Base-by-base conservation (phyloP, 1,140 invertebrate species). In the Monochamus saltuarius region DNA sequence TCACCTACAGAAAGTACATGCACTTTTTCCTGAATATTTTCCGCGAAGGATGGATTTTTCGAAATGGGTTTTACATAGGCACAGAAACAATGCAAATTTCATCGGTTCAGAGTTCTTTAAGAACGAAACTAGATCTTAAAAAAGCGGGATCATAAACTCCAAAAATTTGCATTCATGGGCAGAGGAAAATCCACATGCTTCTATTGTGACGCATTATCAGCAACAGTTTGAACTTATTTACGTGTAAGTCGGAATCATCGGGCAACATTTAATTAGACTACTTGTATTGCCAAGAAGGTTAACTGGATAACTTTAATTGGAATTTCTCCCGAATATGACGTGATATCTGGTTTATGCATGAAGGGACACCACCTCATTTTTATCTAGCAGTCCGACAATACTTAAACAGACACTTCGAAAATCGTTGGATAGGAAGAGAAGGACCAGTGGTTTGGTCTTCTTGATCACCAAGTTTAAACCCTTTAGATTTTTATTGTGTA, bases 401-500 rank as follows among this genome's bases (percentile, higher is more conserved):
- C n/a, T n/a, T n/a, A n/a, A n/a, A n/a, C n/a, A n/a, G n/a, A n/a
- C n/a, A n/a, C n/a, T n/a, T 29, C 22, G 22, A 29, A n/a, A 11
- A n/a, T 54, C n/a, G n/a, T n/a, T n/a, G 52, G 52, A 54, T 54
- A 54, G 52, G 52, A 46, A 29, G 39, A n/a, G 22, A 6, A 22
- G 40, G 29, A 46, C 35, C 54, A 22, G 39, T 56, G 17, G 54
- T 38, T 54, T 40, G 52, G 37, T 19, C 39, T 29, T 6, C 22
- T 29, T 4, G 22, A 52, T 52, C 4, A 13, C 53, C 22, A 37
- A 9, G 14, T 37, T 8, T 55, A 13, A 13, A 42, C 7, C 14
- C n/a, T 6, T 36, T 46, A 7, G 8, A 46, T 19, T 56, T 46
- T 56, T 19, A n/a, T 56, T 29, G 6, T 29, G 13, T 7, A 29